Evolutionary conservation across 2,113 vertebrate species (phyloP).

Genomic region (Charadrius vociferus): DNA sequence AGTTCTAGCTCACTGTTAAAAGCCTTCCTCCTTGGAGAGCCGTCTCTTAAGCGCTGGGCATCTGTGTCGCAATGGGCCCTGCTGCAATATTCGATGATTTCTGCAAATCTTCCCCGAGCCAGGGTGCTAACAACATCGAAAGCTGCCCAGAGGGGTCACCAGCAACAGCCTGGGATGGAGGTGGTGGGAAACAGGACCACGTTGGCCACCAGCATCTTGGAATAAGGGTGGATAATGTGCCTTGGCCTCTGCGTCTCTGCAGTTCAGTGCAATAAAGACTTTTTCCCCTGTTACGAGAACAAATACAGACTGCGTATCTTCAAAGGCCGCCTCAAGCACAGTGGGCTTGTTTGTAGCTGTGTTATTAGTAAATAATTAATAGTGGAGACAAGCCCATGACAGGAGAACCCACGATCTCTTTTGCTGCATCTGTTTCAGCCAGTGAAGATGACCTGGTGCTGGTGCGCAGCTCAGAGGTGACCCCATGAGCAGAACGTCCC

Average conservation of each 20-base stretch:
- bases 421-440: neutral
- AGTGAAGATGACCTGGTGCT: fast-evolving
- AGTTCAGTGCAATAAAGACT: neutral
- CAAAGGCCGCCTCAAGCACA: neutral
- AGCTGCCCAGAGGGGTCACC: neutral
- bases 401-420: fast-evolving
- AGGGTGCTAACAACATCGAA: fast-evolving
- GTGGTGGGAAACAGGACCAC: fast-evolving
- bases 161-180: neutral
- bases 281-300: neutral
- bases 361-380: neutral
- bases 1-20: neutral
- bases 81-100: neutral
- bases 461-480: neutral
- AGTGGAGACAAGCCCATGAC: neutral
- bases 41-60: fast-evolving
- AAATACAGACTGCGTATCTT: neutral
- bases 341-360: neutral
- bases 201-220: neutral
- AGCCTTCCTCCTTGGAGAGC: neutral
- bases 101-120: neutral
- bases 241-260: neutral
- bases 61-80: fast-evolving
- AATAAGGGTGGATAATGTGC: fast-evolving
- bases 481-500: neutral